Evolutionary conservation across 2,797 vertebrate genomes (phyloP).

Genomic region (Pangasius macronema): DNA sequence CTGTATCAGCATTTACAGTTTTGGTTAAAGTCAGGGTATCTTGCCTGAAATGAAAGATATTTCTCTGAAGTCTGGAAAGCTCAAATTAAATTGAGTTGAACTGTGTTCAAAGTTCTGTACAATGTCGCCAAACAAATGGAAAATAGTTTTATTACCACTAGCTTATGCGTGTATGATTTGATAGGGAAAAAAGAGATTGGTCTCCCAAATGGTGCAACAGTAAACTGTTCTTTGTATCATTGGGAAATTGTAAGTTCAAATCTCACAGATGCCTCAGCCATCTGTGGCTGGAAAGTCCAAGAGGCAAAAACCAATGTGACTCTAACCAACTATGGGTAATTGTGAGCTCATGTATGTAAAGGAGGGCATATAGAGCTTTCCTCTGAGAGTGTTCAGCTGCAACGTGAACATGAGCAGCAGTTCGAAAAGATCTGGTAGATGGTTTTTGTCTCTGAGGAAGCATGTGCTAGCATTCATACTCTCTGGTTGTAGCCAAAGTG

Average conservation of each 20-base stretch:
- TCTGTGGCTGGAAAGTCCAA: neutral
- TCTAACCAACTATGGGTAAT: neutral
- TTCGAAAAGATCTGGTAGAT: neutral
- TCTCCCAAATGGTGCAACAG: neutral
- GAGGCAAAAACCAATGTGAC: neutral
- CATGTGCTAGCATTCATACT: slow-evolving; percentile 3
- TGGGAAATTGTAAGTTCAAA: neutral
- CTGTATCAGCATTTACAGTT: neutral
- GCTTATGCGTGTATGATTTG: neutral
- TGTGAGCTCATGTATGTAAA: neutral
- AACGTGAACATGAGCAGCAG: slow-evolving; percentile 17
- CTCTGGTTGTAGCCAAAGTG: neutral
- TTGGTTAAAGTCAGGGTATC: neutral
- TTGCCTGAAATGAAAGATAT: neutral
- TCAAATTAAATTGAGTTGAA: neutral
- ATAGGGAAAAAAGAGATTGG: neutral
- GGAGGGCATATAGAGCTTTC: neutral
- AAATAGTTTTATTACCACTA: neutral
- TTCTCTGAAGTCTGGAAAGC: neutral
- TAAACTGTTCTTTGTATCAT: neutral
- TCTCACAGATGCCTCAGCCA: neutral
- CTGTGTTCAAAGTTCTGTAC: neutral
- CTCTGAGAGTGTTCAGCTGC: slow-evolving; percentile 11
- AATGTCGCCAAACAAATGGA: neutral
- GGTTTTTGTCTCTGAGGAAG: neutral